These are phyloP conservation scores for Aphelocoma coerulescens DNA, from an alignment of 2,113 vertebrate genomes.

Conservation along the genomic window DNA sequence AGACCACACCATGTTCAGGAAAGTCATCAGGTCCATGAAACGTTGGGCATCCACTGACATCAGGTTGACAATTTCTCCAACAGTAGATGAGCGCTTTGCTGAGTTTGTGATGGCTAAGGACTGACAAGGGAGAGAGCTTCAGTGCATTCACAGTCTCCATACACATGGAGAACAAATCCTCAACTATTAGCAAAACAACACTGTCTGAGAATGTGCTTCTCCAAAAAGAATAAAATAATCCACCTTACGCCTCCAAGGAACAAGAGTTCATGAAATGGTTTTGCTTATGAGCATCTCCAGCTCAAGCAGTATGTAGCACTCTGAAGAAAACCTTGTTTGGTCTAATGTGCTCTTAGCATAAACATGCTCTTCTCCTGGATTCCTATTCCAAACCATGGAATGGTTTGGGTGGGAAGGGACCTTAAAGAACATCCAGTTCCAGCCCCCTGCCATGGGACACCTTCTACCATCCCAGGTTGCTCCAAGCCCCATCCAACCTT, in stretches of 20 bases:
- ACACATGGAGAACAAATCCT: not conserved
- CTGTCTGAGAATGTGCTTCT: not conserved
- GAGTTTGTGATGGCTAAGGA: slow-evolving; percentile 89
- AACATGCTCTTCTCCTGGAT: not conserved
- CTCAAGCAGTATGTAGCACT: not conserved
- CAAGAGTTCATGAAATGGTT: not conserved
- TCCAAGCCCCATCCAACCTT: not conserved
- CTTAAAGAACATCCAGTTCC: not conserved
- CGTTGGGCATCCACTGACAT: slow-evolving; percentile 96
- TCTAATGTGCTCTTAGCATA: not conserved
- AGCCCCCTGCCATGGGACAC: not conserved
- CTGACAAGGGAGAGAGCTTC: slow-evolving; percentile 62
- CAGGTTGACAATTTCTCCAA: slow-evolving; percentile 94
- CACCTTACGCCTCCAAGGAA: not conserved
- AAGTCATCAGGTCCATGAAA: slow-evolving; percentile 87
- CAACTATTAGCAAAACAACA: not conserved
- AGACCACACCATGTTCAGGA: slow-evolving; percentile 96
- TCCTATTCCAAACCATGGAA: not conserved
- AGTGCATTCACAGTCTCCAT: not conserved
- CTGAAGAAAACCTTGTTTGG: not conserved
- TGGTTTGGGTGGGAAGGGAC: not conserved
- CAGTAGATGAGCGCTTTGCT: slow-evolving; percentile 85
- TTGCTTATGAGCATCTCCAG: not conserved
- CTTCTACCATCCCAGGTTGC: not conserved
- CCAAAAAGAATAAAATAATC: not conserved